Evolutionary conservation across 2,113 vertebrate genomes (phyloP).

Genomic region (Menura novaehollandiae): DNA sequence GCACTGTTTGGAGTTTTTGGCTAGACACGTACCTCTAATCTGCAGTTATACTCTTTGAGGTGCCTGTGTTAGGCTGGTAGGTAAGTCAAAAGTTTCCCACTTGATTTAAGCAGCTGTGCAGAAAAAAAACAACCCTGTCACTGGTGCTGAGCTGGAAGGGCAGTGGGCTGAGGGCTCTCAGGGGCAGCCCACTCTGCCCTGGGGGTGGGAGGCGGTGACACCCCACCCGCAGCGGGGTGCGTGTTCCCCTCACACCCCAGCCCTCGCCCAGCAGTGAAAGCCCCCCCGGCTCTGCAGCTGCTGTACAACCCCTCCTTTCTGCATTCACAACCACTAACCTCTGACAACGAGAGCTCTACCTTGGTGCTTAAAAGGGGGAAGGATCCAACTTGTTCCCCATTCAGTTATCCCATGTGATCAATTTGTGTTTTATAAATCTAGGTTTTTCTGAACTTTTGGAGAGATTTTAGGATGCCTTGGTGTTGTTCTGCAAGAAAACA

Average conservation of each 20-base stretch:
- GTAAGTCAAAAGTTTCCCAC: neutral
- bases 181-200: neutral
- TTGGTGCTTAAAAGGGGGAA: neutral
- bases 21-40: neutral
- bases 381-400: neutral
- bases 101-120: neutral
- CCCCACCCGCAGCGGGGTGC: neutral
- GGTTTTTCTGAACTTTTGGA: neutral
- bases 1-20: neutral
- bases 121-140: neutral
- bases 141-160: neutral
- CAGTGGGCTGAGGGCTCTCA: neutral
- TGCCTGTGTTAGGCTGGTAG: neutral
- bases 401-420: neutral
- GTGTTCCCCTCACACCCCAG: neutral
- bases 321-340: neutral
- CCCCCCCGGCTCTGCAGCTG: neutral
- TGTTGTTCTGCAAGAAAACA: neutral
- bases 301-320: neutral
- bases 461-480: neutral
- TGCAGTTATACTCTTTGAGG: neutral
- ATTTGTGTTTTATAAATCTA: neutral
- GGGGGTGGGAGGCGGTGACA: neutral
- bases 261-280: rapidly evolving
- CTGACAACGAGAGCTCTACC: neutral